A percentile compares a stretch with the other conserved stretches of the same genome.
Evolutionary conservation across 2,888 invertebrate genomes (phyloP).

Genomic region (Orthonevra nobilis): DNA sequence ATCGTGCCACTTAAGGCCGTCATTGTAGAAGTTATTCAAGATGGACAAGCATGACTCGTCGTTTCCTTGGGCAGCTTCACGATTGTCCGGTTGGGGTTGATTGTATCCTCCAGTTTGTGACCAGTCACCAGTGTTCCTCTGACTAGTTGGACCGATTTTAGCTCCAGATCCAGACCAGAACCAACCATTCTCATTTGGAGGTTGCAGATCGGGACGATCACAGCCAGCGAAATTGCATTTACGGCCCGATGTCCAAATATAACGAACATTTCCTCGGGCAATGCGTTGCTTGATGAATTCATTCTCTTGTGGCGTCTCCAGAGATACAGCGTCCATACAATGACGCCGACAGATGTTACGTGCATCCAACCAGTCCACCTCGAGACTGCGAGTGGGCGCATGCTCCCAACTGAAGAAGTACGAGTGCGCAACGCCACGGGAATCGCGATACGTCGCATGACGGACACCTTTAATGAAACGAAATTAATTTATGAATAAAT

Average conservation of each 20-base stretch:
- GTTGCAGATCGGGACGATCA: constrained; percentile 89
- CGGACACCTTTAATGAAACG: constrained; percentile 88
- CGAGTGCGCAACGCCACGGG: constrained; percentile 91
- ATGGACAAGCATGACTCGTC: constrained; percentile 95
- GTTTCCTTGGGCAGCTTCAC: constrained; percentile 94
- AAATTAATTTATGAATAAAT: background rate
- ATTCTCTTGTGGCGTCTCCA: constrained; percentile 94
- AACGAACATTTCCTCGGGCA: constrained; percentile 88
- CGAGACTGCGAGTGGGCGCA: constrained; percentile 88
- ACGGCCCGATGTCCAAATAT: constrained; percentile 95
- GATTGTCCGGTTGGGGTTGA: constrained; percentile 93
- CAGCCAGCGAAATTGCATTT: constrained; percentile 96
- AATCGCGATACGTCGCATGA: constrained; percentile 93
- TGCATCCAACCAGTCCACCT: constrained; percentile 95
- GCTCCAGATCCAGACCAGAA: constrained; percentile 97
- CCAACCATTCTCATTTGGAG: constrained; percentile 93
- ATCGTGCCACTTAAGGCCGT: constrained; percentile 93
- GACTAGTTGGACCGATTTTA: constrained; percentile 93
- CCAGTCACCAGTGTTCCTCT: constrained; percentile 95
- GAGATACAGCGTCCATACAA: constrained; percentile 95
- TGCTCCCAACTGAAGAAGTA: constrained; percentile 98
- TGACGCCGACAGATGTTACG: constrained; percentile 94
- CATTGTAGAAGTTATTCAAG: constrained; percentile 94
- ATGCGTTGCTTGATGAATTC: constrained; percentile 94
- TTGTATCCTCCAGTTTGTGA: constrained; percentile 93